These are phyloP conservation scores for Alca torda DNA, from an alignment of 2,797 vertebrate genomes.

Conservation along the genomic window DNA sequence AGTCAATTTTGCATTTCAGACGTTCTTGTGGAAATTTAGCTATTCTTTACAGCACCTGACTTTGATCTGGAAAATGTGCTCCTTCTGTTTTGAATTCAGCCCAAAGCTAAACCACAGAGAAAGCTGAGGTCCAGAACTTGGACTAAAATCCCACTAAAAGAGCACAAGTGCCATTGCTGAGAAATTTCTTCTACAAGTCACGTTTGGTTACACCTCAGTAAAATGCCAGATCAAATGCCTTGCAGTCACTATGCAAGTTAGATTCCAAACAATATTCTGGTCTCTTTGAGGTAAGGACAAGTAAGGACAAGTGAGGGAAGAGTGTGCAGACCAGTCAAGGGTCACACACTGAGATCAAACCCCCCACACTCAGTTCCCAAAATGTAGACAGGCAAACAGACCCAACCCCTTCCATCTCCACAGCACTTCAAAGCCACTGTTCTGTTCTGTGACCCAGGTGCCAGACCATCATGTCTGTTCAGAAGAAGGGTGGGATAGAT, in stretches of 20 bases:
- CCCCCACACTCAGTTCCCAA: not conserved
- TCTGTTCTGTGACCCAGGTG: not conserved
- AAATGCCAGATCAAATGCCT: constrained; percentile 2
- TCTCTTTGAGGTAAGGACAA: not conserved
- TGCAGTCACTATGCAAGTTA: not conserved
- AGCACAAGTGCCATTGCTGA: not conserved
- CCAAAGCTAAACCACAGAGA: not conserved
- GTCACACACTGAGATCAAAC: not conserved
- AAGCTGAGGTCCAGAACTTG: constrained; percentile 6
- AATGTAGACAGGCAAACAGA: not conserved
- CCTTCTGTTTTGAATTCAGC: constrained; percentile 21
- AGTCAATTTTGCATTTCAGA: not conserved
- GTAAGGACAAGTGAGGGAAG: not conserved
- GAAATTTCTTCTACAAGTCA: not conserved
- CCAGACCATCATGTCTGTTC: not conserved
- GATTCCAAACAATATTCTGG: not conserved
- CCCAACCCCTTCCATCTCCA: not conserved
- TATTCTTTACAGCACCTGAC: not conserved
- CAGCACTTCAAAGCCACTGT: not conserved
- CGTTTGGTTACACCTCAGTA: not conserved
- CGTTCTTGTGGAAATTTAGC: not conserved
- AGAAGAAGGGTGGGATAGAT: not conserved
- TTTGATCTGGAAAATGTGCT: constrained; percentile 2
- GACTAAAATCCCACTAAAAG: not conserved
- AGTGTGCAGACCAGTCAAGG: not conserved